A percentile compares a stretch with the other conserved stretches of the same genome.
Conservation (phyloP, 2,113 vertebrate species). For the Polypterus senegalus region DNA sequence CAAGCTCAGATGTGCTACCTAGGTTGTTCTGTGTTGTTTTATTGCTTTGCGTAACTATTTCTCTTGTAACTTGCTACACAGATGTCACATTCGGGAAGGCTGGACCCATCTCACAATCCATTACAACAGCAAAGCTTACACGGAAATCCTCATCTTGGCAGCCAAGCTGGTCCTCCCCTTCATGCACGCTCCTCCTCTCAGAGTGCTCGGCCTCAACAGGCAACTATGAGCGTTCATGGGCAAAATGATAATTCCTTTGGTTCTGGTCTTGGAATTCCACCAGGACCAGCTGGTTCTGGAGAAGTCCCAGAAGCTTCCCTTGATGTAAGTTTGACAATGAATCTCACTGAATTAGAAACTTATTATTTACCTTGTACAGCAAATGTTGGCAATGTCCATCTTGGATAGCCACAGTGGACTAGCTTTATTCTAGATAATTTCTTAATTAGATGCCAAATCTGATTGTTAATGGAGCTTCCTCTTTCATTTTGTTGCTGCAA, state of each 20-base stretch:
- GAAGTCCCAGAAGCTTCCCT: slow-evolving; percentile 72
- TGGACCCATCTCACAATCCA: slow-evolving; percentile 60
- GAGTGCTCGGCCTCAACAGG: slow-evolving; percentile 49
- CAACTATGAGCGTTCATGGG: slow-evolving; percentile 13
- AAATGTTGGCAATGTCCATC: too few relatives aligned
- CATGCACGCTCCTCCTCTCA: slow-evolving; percentile 55
- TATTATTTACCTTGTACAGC: too few relatives aligned
- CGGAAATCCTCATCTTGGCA: slow-evolving; percentile 37
- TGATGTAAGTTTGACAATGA: slow-evolving; percentile 59
- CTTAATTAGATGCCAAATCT: too few relatives aligned
- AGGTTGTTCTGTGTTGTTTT: too few relatives aligned
- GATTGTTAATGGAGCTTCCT: too few relatives aligned
- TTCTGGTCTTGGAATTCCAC: slow-evolving; percentile 34
- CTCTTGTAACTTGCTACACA: slow-evolving; percentile 22
- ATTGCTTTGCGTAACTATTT: too few relatives aligned
- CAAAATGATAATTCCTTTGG: slow-evolving; percentile 49
- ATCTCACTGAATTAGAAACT: too few relatives aligned
- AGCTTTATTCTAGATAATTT: too few relatives aligned
- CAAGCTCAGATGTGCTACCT: too few relatives aligned
- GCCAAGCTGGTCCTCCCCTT: slow-evolving; percentile 47
- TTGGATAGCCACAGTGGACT: too few relatives aligned
- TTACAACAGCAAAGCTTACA: slow-evolving; percentile 54
- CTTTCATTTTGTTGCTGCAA: too few relatives aligned
- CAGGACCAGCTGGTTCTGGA: slow-evolving; percentile 41
- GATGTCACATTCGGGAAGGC: slow-evolving; percentile 53